Evolutionary conservation across 2,113 vertebrate species (phyloP).

Genomic region (Lynx canadensis): DNA sequence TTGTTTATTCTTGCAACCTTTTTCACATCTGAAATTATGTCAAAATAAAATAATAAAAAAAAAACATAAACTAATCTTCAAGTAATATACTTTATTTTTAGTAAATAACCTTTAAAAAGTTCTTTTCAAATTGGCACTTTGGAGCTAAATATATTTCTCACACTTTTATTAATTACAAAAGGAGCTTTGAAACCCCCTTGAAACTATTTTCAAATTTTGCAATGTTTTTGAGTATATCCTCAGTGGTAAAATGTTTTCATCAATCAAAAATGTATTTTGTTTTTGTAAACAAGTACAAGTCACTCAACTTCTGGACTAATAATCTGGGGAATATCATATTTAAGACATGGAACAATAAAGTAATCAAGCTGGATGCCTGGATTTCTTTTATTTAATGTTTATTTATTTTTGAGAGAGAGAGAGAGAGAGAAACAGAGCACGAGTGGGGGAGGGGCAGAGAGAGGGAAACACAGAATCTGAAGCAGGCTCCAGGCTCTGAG

Average conservation of each 20-base stretch:
- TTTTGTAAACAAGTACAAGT: not conserved
- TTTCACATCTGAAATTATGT: not conserved
- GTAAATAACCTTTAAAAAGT: not conserved
- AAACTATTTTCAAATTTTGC: not conserved
- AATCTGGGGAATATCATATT: not conserved
- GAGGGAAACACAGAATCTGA: too few species aligned
- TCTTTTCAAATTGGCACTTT: not conserved
- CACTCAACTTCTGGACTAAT: not conserved
- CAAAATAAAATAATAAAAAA: not conserved
- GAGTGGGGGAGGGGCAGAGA: too few species aligned
- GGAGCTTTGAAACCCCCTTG: not conserved
- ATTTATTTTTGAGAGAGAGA: too few species aligned
- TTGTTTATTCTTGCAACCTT: not conserved
- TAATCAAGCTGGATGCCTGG: not conserved
- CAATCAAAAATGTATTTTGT: not conserved
- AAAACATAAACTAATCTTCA: not conserved
- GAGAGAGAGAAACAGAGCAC: too few species aligned
- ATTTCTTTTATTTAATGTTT: not conserved
- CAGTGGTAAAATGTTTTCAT: not conserved
- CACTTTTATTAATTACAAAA: not conserved
- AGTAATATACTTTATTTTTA: not conserved
- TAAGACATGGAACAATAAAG: not conserved
- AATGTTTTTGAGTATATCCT: not conserved
- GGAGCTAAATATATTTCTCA: not conserved
- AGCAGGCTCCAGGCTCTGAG: too few species aligned